A percentile compares a stretch with the other conserved stretches of the same genome.
These are phyloP conservation scores for Hypothenemus hampei DNA, from an alignment of 1,140 invertebrate genomes.

Conservation along the genomic window DNA sequence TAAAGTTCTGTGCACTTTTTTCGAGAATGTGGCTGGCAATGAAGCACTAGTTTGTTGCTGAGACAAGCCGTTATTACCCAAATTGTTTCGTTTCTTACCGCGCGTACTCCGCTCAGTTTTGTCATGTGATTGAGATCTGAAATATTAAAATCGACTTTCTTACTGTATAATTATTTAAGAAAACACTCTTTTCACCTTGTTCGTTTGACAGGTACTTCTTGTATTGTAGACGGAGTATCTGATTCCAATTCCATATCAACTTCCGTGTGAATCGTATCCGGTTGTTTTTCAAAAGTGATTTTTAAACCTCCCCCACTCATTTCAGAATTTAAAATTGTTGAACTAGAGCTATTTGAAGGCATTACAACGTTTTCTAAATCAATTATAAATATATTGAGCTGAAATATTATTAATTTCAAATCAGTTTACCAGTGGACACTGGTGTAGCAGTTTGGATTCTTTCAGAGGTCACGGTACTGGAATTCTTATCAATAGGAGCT, in stretches of 20 bases:
- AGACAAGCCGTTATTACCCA: constrained; percentile 13
- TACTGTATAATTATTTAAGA: constrained; percentile 6
- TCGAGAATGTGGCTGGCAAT: constrained; percentile 8
- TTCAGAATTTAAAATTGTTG: constrained; percentile 38
- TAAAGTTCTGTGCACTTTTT: constrained; percentile 22
- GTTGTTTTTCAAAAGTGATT: constrained; percentile 51
- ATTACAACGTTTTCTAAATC: constrained; percentile 28
- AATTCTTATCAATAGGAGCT: constrained; percentile 3
- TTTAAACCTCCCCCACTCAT: constrained; percentile 48
- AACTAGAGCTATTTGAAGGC: constrained; percentile 32
- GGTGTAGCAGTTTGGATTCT: constrained; percentile 11
- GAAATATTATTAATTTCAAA: too few species aligned
- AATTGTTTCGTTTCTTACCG: constrained; percentile 37
- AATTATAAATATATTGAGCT: too few species aligned
- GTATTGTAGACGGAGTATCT: constrained; percentile 33
- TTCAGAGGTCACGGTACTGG: background rate
- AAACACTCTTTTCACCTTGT: constrained; percentile 44
- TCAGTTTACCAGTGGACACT: constrained; percentile 17
- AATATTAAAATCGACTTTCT: background rate
- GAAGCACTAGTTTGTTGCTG: constrained; percentile 1
- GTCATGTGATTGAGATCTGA: constrained; percentile 41
- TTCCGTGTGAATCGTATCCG: constrained; percentile 32
- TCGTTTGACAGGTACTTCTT: constrained; percentile 44
- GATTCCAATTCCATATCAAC: constrained; percentile 38
- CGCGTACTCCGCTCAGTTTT: constrained; percentile 39